Evolutionary conservation across 2,888 invertebrate genomes (phyloP).

Genomic region (Parasteatoda lunata): DNA sequence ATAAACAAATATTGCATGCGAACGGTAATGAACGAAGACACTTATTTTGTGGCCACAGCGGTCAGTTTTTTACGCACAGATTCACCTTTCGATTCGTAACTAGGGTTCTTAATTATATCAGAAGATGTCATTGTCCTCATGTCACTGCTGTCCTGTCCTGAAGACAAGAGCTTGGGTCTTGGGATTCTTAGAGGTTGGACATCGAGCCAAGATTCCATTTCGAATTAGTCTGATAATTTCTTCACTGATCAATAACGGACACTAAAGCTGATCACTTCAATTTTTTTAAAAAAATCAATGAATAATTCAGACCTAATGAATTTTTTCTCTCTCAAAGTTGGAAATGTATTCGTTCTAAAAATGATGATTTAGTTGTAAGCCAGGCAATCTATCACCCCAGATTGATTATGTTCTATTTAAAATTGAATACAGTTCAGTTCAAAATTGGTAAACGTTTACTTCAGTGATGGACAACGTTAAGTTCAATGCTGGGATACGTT

Average conservation of each 20-base stretch:
- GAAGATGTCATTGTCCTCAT: conserved; percentile 30
- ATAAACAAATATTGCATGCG: too few relatives aligned
- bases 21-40: too few relatives aligned
- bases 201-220: conserved; percentile 90
- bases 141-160: conserved; percentile 31
- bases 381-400: too few relatives aligned
- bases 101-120: conserved; percentile 45
- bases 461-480: too few relatives aligned
- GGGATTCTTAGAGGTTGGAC: conserved; percentile 89
- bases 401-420: too few relatives aligned
- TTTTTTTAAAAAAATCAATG: neutral
- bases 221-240: neutral
- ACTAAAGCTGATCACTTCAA: neutral
- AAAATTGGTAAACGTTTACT: too few relatives aligned
- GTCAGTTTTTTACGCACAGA: conserved; percentile 51
- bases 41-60: conserved; percentile 31
- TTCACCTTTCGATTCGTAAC: conserved; percentile 44
- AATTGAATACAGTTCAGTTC: too few relatives aligned
- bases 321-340: neutral
- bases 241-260: neutral
- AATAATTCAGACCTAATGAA: neutral
- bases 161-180: conserved; percentile 82
- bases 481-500: too few relatives aligned
- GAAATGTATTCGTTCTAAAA: neutral
- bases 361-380: too few relatives aligned